Percentiles rank a stretch among this genome's conserved stretches.
phyloP scores from a whole-genome alignment of 1,140 invertebrate genomes.

The Achatina immaculata region DNA sequence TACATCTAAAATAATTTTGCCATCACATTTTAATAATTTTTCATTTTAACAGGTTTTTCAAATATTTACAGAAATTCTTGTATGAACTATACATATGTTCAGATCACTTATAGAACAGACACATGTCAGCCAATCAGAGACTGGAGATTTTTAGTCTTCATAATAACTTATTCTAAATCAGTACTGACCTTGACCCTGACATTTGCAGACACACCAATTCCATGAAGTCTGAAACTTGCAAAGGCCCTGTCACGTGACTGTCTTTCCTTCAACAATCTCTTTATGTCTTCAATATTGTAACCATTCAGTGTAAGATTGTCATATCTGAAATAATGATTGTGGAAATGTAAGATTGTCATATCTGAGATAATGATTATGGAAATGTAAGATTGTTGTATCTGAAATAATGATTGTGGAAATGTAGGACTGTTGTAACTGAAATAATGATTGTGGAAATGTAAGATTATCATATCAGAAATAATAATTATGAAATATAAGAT shows the following conservation, averaged over 20 bases:
- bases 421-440: conserved; percentile 41
- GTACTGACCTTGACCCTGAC: conserved; percentile 28
- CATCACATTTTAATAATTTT: background rate
- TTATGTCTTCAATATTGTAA: conserved; percentile 28
- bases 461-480: too few species aligned
- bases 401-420: conserved; percentile 29
- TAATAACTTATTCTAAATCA: background rate
- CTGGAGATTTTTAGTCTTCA: background rate
- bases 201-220: conserved; percentile 44
- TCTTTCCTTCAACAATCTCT: conserved; percentile 38
- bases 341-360: conserved; percentile 45
- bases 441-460: too few species aligned
- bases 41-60: background rate
- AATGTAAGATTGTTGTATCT: conserved; percentile 43
- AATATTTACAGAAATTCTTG: background rate
- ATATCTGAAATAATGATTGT: conserved; percentile 37
- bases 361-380: conserved; percentile 13
- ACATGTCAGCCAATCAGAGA: background rate
- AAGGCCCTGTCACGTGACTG: conserved; percentile 32
- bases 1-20: background rate
- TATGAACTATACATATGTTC: background rate
- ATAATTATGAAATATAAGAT: too few species aligned
- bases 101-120: background rate
- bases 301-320: conserved; percentile 46
- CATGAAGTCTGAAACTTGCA: conserved; percentile 42